Evolutionary conservation across 2,888 invertebrate genomes (phyloP).

Genomic region (Exocentrus adspersus): DNA sequence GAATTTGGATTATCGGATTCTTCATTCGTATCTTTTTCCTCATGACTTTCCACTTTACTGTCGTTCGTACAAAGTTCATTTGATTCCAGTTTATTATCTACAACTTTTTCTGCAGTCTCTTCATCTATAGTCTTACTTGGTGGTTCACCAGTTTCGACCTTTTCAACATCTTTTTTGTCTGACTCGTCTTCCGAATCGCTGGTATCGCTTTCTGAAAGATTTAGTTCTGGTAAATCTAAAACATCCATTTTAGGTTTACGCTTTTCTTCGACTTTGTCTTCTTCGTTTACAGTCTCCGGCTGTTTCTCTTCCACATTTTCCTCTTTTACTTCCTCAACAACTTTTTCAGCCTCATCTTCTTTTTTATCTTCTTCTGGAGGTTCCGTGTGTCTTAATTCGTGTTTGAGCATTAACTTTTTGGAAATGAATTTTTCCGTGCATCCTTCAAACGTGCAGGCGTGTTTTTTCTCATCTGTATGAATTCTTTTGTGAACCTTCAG

Average conservation of each 20-base stretch:
- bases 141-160: neutral
- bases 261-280: conserved; percentile 47
- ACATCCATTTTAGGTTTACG: conserved; percentile 70
- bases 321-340: conserved; percentile 41
- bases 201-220: conserved; percentile 86
- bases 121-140: conserved; percentile 49
- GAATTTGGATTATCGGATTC: conserved; percentile 26
- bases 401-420: conserved; percentile 79
- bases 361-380: conserved; percentile 45
- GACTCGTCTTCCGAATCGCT: conserved; percentile 69
- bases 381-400: conserved; percentile 72
- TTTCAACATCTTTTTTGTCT: no score
- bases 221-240: conserved; percentile 80
- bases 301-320: conserved; percentile 56
- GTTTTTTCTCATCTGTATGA: conserved; percentile 75
- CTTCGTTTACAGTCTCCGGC: conserved; percentile 55
- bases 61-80: conserved; percentile 46
- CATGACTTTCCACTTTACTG: conserved; percentile 42
- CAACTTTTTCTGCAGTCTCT: conserved; percentile 47
- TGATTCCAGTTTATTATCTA: neutral
- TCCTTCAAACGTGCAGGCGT: conserved; percentile 75
- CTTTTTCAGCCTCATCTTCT: conserved; percentile 36
- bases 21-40: conserved; percentile 23
- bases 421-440: conserved; percentile 86
- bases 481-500: conserved; percentile 86